phyloP scores from a whole-genome alignment of 2,888 invertebrate genomes.

The Unio pictorum region DNA sequence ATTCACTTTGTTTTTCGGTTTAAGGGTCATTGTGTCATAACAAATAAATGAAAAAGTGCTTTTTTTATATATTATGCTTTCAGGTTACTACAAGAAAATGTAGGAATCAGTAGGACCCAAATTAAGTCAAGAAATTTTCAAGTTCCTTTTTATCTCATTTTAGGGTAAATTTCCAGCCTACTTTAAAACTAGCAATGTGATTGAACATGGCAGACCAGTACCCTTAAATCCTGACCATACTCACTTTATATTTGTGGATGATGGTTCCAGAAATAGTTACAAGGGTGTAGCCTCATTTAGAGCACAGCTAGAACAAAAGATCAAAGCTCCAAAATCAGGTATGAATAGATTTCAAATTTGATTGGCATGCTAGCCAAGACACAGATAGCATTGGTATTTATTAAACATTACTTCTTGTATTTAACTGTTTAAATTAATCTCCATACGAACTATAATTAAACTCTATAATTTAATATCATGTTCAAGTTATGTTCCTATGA shows the following conservation, averaged over 20 bases:
- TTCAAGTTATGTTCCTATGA: too few relatives aligned
- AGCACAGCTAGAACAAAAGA: constrained; percentile 61
- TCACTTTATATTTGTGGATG: constrained; percentile 72
- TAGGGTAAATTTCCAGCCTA: constrained; percentile 65
- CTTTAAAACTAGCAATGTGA: constrained; percentile 68
- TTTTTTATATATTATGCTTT: neutral
- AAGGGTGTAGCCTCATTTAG: constrained; percentile 65
- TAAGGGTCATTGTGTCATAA: too few relatives aligned
- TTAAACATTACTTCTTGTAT: too few relatives aligned
- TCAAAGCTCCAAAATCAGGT: constrained; percentile 37
- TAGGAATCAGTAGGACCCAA: neutral
- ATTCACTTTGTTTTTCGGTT: too few relatives aligned
- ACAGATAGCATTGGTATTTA: too few relatives aligned
- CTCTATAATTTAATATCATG: too few relatives aligned
- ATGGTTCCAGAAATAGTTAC: constrained; percentile 65
- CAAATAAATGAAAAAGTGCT: too few relatives aligned
- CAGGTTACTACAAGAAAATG: neutral
- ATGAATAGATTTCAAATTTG: neutral
- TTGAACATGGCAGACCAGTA: constrained; percentile 66
- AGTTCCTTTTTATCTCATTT: constrained; percentile 2
- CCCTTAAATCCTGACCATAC: constrained; percentile 72
- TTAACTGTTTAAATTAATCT: too few relatives aligned
- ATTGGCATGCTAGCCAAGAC: too few relatives aligned
- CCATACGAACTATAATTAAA: too few relatives aligned
- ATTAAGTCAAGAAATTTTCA: neutral